Evolutionary conservation across 2,888 invertebrate species (phyloP).

Genomic region (Thymelicus sylvestris): DNA sequence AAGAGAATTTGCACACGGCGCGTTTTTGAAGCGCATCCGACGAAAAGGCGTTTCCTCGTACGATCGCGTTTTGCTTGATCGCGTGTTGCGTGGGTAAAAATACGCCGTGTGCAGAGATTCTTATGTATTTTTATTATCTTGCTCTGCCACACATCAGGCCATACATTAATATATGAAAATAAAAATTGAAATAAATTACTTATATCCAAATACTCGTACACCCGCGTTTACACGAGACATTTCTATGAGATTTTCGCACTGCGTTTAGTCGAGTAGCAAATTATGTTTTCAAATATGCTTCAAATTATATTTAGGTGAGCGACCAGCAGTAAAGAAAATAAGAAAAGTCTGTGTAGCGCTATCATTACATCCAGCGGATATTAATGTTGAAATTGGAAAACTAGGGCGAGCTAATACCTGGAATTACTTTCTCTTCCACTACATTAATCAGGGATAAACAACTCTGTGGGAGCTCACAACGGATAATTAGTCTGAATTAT

Average conservation of each 20-base stretch:
- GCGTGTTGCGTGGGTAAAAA: too few relatives aligned
- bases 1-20: too few relatives aligned
- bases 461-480: background rate
- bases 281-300: background rate
- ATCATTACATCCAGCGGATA: conserved; percentile 21
- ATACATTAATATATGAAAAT: too few relatives aligned
- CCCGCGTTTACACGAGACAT: too few relatives aligned
- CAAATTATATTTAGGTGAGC: background rate
- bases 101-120: too few relatives aligned
- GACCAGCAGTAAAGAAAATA: background rate
- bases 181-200: too few relatives aligned
- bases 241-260: background rate
- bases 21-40: too few relatives aligned
- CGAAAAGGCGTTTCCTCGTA: too few relatives aligned
- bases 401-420: conserved; percentile 17
- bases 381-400: conserved; percentile 16
- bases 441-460: background rate
- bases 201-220: too few relatives aligned
- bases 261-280: background rate
- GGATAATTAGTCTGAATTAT: background rate
- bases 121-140: too few relatives aligned
- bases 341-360: background rate
- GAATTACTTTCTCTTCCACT: background rate
- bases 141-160: too few relatives aligned
- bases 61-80: too few relatives aligned